Evolutionary conservation across 2,797 vertebrate species (phyloP), one percentile per base, ranked within the genome.

Genomic region (Chromis chromis): DNA sequence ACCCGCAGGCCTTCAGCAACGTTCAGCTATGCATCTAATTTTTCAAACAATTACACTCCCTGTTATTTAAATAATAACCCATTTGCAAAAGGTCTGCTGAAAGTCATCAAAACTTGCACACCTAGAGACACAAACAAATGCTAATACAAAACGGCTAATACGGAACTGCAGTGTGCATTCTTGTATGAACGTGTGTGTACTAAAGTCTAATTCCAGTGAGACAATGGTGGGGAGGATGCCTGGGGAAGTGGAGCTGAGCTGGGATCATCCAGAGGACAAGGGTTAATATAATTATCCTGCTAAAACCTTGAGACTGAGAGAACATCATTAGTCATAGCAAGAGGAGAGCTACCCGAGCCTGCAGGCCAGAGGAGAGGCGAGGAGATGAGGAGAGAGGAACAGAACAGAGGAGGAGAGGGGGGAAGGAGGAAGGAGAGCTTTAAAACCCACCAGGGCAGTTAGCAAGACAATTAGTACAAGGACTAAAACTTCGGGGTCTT

Each of bases 241-340:
- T 42, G 76, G 71, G 85, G 87, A 86, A 79, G 82, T 82, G 61
- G 27, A 89, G 82, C 85, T 84, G 87, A 88, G 85, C 87, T 81
- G 87, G 88, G 93, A 90, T 92, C 92, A 91, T 89, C 87, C 76
- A 87, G 90, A 88, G 90, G 91, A 92, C 91, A 87, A 82, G 88
- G 93, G 93, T 94, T 94, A 94, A 94, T 93, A 89, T 91, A 94
- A 94, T 94, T 94, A 94, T 93, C 89, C 90, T 42, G 76, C 89
- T 87, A 90, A 91, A 94, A 93, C 91, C 93, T 93, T 91, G 90
- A 92, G 87, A 91, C 90, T 68, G 87, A 88, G 69, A 86, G 91
- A 92, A 86, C 88, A 90, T 93, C 91, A 92, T 94, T 93, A 94
- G 92, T 93, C 92, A 92, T 78, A 70, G 84, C 61, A 59, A 83